Evolutionary conservation across 2,113 vertebrate species (phyloP).

Genomic region (sheep (Ovis aries)): DNA sequence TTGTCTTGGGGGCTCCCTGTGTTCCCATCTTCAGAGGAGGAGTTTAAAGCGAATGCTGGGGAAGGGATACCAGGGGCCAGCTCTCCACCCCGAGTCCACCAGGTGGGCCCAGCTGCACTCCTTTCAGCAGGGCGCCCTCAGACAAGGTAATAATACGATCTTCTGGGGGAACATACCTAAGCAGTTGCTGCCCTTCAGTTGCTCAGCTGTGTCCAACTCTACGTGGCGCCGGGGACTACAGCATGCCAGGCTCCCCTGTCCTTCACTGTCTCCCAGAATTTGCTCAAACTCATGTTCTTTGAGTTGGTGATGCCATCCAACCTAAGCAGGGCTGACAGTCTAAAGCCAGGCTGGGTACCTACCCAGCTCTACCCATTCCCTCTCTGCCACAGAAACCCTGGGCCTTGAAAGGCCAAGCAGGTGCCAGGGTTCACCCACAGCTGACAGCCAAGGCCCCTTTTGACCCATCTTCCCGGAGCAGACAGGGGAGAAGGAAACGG

Average conservation of each 20-base stretch:
- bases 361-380: neutral
- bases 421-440: neutral
- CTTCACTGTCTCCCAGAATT: neutral
- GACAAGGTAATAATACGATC: neutral
- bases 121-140: neutral
- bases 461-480: neutral
- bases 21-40: neutral
- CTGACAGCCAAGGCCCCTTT: neutral
- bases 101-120: too few species aligned
- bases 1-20: constrained; percentile 9
- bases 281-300: neutral
- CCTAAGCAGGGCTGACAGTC: neutral
- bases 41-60: neutral
- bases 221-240: accelerated
- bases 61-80: neutral
- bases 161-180: neutral
- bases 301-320: neutral
- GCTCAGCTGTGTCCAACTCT: neutral
- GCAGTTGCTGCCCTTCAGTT: neutral
- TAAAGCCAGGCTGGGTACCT: neutral
- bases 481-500: neutral
- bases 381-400: neutral
- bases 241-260: neutral
- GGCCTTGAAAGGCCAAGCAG: neutral
- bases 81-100: neutral